Evolutionary conservation across 2,797 vertebrate species (phyloP), one percentile per base, ranked within the genome.

Genomic region (Crenichthys baileyi): DNA sequence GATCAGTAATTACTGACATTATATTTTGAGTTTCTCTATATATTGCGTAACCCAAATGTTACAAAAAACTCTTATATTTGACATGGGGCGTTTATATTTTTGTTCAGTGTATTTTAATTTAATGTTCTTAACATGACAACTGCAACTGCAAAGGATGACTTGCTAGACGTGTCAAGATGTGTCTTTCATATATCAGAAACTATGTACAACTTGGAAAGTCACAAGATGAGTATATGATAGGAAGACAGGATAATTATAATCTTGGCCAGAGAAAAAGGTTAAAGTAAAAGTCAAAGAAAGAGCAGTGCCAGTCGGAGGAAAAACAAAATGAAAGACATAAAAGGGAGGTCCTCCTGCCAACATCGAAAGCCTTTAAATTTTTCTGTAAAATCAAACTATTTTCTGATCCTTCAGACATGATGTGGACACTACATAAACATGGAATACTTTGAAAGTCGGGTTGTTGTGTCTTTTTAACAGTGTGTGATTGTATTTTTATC

Each of bases 161-260:
- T 4, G 13, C 20, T 65, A 61, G 31, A 39, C 7, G 8, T 55
- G 36, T 31, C 72, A 75, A 71, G 85, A 82, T 75, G 50, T 83
- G 78, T 81, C 72, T 79, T 82, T 39, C 82, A 85, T 90, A 92
- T 92, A 94, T 90, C 88, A 91, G 90, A 91, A 92, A 90, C 72
- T 70, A 75, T 78, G 90, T 92, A 88, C 89, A 91, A 86, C 78
- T 81, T 81, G 79, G 86, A 85, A 46, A 72, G 61, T 82, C 88
- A 89, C 85, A 77, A 85, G 81, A 92, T 88, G 86, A 91, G 90
- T 89, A 88, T 85, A 91, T 91, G 86, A 26, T 11, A 26, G 11
- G 41, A 44, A 65, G 44, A n/a, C 63, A 41, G 36, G 41, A 93
- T 91, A 87, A 88, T 93, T 91, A 87, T 88, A 76, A 72, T 63